A percentile compares a stretch with the other conserved stretches of the same genome.
These are phyloP conservation scores for Noctua janthina DNA, from an alignment of 2,888 invertebrate genomes.

Conservation along the genomic window DNA sequence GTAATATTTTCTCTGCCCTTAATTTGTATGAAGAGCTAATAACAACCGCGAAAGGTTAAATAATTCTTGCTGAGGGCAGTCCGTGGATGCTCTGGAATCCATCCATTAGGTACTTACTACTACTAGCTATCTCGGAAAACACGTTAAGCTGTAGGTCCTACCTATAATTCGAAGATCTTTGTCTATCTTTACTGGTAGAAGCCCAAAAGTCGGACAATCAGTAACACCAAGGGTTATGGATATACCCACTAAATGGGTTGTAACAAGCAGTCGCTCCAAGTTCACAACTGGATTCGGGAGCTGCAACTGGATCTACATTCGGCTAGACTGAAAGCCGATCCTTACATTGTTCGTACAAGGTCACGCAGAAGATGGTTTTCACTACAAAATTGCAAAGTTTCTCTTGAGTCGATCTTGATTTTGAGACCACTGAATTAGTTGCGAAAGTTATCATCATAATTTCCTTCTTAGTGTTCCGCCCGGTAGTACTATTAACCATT, in stretches of 20 bases:
- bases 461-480: neutral
- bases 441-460: neutral
- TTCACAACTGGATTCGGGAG: neutral
- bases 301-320: neutral
- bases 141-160: neutral
- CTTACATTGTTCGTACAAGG: neutral
- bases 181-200: neutral
- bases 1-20: neutral
- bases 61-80: neutral
- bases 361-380: neutral
- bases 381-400: neutral
- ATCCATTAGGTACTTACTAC: neutral
- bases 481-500: constrained; percentile 6
- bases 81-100: neutral
- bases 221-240: neutral
- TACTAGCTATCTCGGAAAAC: neutral
- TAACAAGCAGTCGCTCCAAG: neutral
- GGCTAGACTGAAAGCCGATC: neutral
- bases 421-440: neutral
- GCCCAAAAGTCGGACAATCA: neutral
- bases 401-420: neutral
- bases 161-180: neutral
- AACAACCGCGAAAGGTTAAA: neutral
- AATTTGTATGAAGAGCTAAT: no score
- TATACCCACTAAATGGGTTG: neutral